These are phyloP conservation scores for Lota lota DNA, from an alignment of 2,113 vertebrate species.

Conservation along the genomic window DNA sequence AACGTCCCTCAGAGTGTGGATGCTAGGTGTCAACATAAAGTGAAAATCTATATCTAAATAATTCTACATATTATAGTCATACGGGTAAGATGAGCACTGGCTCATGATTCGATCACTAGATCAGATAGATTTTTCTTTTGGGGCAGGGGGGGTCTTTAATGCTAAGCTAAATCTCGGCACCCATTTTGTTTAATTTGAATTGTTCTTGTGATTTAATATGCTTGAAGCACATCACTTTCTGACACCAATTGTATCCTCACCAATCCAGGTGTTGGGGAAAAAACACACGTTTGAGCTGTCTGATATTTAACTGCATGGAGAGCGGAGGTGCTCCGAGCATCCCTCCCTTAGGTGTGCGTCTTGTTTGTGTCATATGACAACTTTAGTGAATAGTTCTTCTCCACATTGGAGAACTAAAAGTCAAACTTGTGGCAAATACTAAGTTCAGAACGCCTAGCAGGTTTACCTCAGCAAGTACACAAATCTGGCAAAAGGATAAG, in stretches of 20 bases:
- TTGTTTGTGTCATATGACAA: constrained; percentile 57
- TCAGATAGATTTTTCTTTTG: constrained; percentile 36
- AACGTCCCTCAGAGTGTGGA: constrained; percentile 51
- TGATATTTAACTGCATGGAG: constrained; percentile 42
- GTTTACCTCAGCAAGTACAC: constrained; percentile 61
- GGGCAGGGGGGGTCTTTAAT: background rate
- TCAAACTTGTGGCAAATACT: constrained; percentile 63
- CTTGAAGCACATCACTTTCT: constrained; percentile 39
- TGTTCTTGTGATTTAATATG: constrained; percentile 57
- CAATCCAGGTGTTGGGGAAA: constrained; percentile 49
- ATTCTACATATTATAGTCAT: constrained; percentile 59
- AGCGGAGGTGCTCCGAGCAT: constrained; percentile 14
- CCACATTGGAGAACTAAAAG: constrained; percentile 76
- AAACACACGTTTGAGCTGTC: constrained; percentile 33
- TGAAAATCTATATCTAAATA: constrained; percentile 31
- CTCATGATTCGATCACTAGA: constrained; percentile 66
- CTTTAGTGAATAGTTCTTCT: constrained; percentile 62
- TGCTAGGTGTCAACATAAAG: constrained; percentile 58
- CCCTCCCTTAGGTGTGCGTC: constrained; percentile 43
- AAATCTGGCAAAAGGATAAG: constrained; percentile 55
- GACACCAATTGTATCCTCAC: constrained; percentile 31
- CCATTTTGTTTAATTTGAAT: constrained; percentile 56
- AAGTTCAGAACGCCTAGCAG: constrained; percentile 62
- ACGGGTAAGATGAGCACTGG: constrained; percentile 75
- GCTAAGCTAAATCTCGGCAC: constrained; percentile 37